Conservation (phyloP, 1,140 invertebrate species). For the Proctacanthus coquilletti region DNA sequence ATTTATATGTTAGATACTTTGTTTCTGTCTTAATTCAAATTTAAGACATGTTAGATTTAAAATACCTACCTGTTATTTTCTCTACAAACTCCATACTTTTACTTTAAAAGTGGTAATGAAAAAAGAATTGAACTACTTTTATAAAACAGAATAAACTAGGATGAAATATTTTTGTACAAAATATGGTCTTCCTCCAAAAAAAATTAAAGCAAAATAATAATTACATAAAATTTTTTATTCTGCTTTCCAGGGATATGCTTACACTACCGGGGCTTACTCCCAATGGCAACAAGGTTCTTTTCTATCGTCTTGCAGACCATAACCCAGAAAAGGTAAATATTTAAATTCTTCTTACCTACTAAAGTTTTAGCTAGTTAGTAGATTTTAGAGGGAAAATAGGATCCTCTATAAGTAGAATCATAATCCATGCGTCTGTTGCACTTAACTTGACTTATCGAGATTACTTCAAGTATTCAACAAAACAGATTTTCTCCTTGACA, state of each 20-base stretch:
- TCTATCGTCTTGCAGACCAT: constrained; percentile 42
- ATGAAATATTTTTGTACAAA: constrained; percentile 4
- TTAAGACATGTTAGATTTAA: too few species aligned
- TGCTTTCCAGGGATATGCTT: constrained; percentile 38
- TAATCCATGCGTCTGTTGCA: too few species aligned
- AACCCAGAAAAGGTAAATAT: constrained; percentile 33
- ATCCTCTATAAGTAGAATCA: too few species aligned
- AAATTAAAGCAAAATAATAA: not conserved
- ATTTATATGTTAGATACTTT: not conserved
- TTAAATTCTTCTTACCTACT: not conserved
- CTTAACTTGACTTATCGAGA: not conserved
- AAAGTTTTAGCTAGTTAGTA: not conserved
- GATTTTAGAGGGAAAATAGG: too few species aligned
- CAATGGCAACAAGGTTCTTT: constrained; percentile 39
- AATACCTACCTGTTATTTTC: too few species aligned
- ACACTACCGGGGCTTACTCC: constrained; percentile 39
- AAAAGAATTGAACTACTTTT: constrained; percentile 4
- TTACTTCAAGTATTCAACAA: not conserved
- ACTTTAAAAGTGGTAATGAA: constrained; percentile 11
- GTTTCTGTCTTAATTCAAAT: not conserved
- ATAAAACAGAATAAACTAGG: constrained; percentile 1
- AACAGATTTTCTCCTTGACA: not conserved
- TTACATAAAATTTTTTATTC: constrained; percentile 7
- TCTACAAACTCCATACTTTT: too few species aligned
- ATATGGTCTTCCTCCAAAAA: not conserved